phyloP scores from a whole-genome alignment of 2,888 invertebrate species.

The Amorpha juglandis region DNA sequence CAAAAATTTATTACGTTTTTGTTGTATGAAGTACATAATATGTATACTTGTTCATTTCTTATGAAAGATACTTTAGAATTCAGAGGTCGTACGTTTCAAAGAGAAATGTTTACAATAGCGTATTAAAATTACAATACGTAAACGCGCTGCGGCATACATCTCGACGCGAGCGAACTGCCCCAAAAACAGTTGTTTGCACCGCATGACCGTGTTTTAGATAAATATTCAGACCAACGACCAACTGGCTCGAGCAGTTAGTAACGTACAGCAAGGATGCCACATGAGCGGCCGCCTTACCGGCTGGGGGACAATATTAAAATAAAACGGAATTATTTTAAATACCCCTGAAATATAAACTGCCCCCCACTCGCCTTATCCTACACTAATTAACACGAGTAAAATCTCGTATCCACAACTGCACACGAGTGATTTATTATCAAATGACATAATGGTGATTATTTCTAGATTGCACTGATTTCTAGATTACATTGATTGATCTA shows the following conservation, averaged over 20 bases:
- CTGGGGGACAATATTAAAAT: too few relatives aligned
- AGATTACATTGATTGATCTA: too few relatives aligned
- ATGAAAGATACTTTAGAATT: not conserved
- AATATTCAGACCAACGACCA: constrained; percentile 11
- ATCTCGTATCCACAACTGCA: too few relatives aligned
- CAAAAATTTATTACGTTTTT: too few relatives aligned
- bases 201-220: constrained; percentile 35
- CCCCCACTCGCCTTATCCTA: too few relatives aligned
- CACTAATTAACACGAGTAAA: too few relatives aligned
- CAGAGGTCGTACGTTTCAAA: not conserved
- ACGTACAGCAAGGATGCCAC: not conserved
- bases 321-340: too few relatives aligned
- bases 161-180: constrained; percentile 34
- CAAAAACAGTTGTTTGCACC: constrained; percentile 53
- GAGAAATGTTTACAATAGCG: not conserved
- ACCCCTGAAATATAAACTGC: too few relatives aligned
- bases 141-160: not conserved
- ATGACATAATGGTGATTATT: too few relatives aligned
- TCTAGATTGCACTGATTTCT: too few relatives aligned
- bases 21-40: not conserved
- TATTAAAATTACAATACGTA: not conserved
- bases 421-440: too few relatives aligned
- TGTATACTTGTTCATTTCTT: not conserved
- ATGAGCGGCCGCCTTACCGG: not conserved
- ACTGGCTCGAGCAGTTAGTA: not conserved